Percentiles rank a stretch among this genome's conserved stretches.
Conservation (phyloP, 2,888 invertebrate genomes). For the Temnothorax ravouxi region DNA sequence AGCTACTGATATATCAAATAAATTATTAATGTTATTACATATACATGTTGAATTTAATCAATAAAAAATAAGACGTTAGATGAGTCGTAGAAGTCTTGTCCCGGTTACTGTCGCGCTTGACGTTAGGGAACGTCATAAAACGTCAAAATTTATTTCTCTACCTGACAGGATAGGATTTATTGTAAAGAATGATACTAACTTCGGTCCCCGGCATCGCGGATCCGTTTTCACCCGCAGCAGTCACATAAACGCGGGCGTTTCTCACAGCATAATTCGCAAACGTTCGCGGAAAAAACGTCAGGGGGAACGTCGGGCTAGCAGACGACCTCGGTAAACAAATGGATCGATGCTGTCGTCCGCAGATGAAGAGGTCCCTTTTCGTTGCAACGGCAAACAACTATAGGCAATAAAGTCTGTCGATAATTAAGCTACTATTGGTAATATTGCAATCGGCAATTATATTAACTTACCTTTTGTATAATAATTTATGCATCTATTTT, state of each 20-base stretch:
- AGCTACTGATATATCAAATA: not conserved
- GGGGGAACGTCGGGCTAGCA: conserved; percentile 70
- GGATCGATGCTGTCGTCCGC: conserved; percentile 73
- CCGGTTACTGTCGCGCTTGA: conserved; percentile 43
- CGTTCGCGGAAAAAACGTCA: conserved; percentile 61
- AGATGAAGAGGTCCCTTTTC: conserved; percentile 1
- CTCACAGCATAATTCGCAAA: conserved; percentile 68
- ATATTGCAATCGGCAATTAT: not conserved
- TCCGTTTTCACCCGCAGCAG: conserved; percentile 54
- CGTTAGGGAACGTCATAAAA: conserved; percentile 55
- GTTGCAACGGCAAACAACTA: not conserved
- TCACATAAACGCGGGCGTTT: conserved; percentile 70
- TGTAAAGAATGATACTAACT: conserved; percentile 71
- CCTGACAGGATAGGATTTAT: not conserved
- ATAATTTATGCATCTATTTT: no score
- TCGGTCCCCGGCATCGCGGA: conserved; percentile 77
- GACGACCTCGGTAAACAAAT: conserved; percentile 81
- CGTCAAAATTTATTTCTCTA: not conserved
- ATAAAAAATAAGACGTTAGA: conserved; percentile 6
- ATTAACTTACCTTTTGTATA: no score
- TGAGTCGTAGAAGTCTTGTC: no score
- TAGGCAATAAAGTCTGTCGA: not conserved
- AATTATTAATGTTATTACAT: not conserved
- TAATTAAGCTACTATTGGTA: not conserved
- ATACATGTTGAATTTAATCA: conserved; percentile 9